Evolutionary conservation across 2,797 vertebrate species (phyloP).

Genomic region (Sciurus vulgaris): DNA sequence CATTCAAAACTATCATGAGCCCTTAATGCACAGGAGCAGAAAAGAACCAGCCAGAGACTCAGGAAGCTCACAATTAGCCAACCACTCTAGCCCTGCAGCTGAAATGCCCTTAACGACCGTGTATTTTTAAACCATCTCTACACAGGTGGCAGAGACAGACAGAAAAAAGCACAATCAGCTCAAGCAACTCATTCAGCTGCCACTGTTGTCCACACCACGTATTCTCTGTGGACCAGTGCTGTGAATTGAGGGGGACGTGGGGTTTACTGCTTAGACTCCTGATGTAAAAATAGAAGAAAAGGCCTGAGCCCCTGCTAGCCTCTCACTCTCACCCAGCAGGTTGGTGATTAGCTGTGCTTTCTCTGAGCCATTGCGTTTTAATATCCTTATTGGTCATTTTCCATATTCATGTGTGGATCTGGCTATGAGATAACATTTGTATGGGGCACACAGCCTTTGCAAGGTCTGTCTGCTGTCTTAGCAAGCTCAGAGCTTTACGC

Average conservation of each 20-base stretch:
- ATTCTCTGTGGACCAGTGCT: slow-evolving; percentile 34
- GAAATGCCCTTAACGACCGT: slow-evolving; percentile 41
- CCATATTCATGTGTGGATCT: background rate
- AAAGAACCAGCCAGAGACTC: slow-evolving; percentile 43
- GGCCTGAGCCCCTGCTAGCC: background rate
- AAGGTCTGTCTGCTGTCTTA: background rate
- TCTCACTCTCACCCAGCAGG: slow-evolving; percentile 44
- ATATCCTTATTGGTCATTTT: slow-evolving; percentile 43
- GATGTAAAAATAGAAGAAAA: slow-evolving; percentile 70
- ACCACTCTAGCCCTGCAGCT: background rate
- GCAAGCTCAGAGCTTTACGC: background rate
- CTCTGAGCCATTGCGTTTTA: slow-evolving; percentile 24
- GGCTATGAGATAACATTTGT: background rate
- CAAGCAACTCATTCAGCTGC: slow-evolving; percentile 44
- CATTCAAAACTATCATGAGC: background rate
- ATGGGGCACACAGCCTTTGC: too few species aligned
- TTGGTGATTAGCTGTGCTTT: slow-evolving; percentile 54
- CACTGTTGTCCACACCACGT: background rate
- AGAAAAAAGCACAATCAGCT: slow-evolving; percentile 37
- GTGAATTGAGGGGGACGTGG: background rate
- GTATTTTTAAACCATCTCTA: slow-evolving; percentile 66
- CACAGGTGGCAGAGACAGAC: slow-evolving; percentile 53
- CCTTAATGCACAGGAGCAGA: background rate
- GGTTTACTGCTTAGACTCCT: slow-evolving; percentile 41
- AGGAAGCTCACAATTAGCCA: slow-evolving; percentile 20